A percentile compares a stretch with the other conserved stretches of the same genome.
These are phyloP conservation scores for Lophura nycthemera DNA, from an alignment of 2,113 vertebrate genomes.

Conservation along the genomic window DNA sequence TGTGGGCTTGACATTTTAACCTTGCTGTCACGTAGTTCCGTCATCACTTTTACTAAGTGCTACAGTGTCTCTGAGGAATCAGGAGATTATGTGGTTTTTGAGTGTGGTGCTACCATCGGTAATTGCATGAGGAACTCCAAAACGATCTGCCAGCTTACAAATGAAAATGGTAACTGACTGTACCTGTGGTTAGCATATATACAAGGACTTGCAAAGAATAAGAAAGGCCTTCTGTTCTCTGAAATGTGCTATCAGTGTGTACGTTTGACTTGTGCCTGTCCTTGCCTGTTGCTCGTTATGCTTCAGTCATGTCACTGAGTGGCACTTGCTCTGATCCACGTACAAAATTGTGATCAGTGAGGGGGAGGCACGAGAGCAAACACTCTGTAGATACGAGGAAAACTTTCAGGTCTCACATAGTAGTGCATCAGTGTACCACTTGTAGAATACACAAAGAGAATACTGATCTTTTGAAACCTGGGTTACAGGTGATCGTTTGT, in stretches of 20 bases:
- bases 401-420: background rate
- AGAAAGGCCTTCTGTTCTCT: background rate
- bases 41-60: fast-evolving
- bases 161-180: background rate
- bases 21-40: background rate
- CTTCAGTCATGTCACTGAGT: fast-evolving
- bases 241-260: too few relatives aligned
- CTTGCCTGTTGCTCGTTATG: background rate
- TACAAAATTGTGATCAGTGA: background rate
- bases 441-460: background rate
- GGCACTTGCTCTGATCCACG: background rate
- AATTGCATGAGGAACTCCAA: background rate
- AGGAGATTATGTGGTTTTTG: background rate
- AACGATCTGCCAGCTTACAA: background rate
- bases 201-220: background rate
- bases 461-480: background rate
- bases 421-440: background rate
- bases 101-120: background rate
- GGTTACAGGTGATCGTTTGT: background rate
- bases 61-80: background rate
- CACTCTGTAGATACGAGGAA: background rate
- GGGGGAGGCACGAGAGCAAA: background rate
- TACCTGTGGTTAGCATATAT: background rate
- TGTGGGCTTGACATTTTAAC: background rate
- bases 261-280: background rate